phyloP scores from a whole-genome alignment of 92 coral and sea anemone genomes.

The Nematostella vectensis region DNA sequence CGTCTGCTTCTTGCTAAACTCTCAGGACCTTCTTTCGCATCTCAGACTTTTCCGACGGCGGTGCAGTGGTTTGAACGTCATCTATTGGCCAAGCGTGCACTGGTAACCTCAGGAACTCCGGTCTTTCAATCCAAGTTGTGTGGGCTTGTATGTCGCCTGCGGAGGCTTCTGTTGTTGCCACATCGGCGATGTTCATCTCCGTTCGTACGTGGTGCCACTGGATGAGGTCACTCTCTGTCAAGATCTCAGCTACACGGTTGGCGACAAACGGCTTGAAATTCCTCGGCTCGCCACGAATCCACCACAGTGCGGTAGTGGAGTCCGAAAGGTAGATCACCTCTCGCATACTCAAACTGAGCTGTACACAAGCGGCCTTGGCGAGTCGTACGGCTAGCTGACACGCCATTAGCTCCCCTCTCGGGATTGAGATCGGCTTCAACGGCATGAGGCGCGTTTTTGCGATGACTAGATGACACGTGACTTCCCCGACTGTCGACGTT shows the following conservation, averaged over 20 bases:
- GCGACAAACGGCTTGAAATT: conserved; percentile 19
- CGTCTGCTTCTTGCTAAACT: no score
- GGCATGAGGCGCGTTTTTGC: conserved; percentile 35
- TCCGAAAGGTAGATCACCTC: conserved; percentile 6
- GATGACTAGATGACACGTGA: conserved; percentile 9
- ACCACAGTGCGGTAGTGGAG: conserved; percentile 26
- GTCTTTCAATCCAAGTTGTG: not conserved
- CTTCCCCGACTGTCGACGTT: conserved; percentile 5
- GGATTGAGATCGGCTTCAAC: conserved; percentile 17
- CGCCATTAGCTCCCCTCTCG: conserved; percentile 35
- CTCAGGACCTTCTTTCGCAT: no score
- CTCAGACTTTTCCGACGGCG: no score
- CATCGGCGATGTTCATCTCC: not conserved
- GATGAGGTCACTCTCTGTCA: not conserved
- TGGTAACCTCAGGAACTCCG: not conserved
- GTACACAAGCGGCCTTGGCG: no score
- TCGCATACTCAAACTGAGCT: conserved; percentile 6
- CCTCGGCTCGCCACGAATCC: conserved; percentile 9
- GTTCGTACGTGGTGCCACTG: not conserved
- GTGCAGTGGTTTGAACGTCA: not conserved
- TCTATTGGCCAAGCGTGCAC: not conserved
- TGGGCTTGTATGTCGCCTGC: not conserved
- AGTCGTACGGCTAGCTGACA: conserved; percentile 29
- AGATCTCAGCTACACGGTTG: conserved; percentile 9
- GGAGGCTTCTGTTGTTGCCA: not conserved